A percentile compares a stretch with the other conserved stretches of the same genome.
Evolutionary conservation across 2,797 vertebrate genomes (phyloP).

Genomic region (Eulemur albifrons): DNA sequence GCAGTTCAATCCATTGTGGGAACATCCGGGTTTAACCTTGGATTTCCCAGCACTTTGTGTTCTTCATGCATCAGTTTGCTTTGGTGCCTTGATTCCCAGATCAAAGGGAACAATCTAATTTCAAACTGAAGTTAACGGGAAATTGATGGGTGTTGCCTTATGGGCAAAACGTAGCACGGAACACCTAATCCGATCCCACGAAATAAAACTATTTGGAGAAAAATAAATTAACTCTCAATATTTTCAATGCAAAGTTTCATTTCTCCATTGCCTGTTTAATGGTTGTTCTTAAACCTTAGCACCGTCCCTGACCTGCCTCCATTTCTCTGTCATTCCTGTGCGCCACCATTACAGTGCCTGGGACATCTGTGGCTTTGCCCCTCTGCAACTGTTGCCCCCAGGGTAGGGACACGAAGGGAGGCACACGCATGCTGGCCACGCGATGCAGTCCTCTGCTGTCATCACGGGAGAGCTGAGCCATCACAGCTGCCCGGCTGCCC

Average conservation of each 20-base stretch:
- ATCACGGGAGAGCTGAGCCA: neutral
- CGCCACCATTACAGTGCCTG: neutral
- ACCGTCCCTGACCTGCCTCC: neutral
- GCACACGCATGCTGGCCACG: fast-evolving
- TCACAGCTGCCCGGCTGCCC: fast-evolving
- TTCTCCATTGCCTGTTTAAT: neutral
- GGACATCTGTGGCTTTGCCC: too few species aligned
- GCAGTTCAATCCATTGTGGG: neutral
- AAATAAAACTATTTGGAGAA: neutral
- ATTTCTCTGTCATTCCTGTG: neutral
- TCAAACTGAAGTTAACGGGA: neutral
- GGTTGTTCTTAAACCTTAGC: neutral
- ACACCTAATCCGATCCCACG: neutral
- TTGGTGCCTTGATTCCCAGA: slow-evolving; percentile 6
- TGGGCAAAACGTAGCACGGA: neutral
- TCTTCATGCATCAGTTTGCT: neutral
- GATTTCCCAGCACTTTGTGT: neutral
- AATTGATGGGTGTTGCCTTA: neutral
- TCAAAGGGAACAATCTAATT: slow-evolving; percentile 41
- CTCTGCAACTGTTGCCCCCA: neutral
- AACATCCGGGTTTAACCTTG: neutral
- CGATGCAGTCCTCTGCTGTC: neutral
- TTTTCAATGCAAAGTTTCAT: neutral
- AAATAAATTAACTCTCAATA: neutral
- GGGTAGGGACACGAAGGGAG: neutral